Base-by-base conservation (phyloP, 2,797 vertebrate genomes). In the Oceanodroma leucorhoa region DNA sequence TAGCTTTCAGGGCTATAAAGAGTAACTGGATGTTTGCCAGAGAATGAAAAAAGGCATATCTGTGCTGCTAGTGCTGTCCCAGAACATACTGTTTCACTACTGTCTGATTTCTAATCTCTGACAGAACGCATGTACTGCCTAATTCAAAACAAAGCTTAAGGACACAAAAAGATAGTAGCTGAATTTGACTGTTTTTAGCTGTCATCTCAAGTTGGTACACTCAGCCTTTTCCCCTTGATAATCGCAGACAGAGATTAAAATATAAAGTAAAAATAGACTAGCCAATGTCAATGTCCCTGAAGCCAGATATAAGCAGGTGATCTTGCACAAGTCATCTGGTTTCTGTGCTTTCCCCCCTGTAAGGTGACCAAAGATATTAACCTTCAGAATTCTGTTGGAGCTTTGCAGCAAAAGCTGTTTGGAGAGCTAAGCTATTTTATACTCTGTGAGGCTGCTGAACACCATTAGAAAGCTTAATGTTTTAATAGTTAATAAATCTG, bases 401-500 rank as follows among this genome's bases (percentile, higher is more conserved):
- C 50, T 91, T 53, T 82, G 75, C 55, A 84, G 60, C 43, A 75
- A 46, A 41, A 78, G 55, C 43, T 57, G 48, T 89, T 90, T 51
- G 70, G n/a, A 89, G 65, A 96, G 36, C 26, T 50, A 92, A 91
- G 41, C 43, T 66, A 34, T 78, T 94, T 92, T 88, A 32, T 54
- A 65, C 50, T 34, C 40, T 53, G 2, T 27, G n/a, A 83, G 61
- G 38, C 17, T 95, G 41, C 53, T 83, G 55, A 90, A 85, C 73
- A 51, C 60, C 60, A 90, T 92, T 72, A 86, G 77, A 89, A 91
- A 90, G 66, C 48, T 94, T 95, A 75, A 93, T 48, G 60, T 82
- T 84, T 53, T 64, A 53, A 72, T 36, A 96, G 83, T 92, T 95
- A 93, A 93, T 95, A 93, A 62, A 91, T 95, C 89, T 87, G 30